These are phyloP conservation scores for Megastigmus dorsalis DNA, from an alignment of 2,888 invertebrate genomes.

Conservation along the genomic window DNA sequence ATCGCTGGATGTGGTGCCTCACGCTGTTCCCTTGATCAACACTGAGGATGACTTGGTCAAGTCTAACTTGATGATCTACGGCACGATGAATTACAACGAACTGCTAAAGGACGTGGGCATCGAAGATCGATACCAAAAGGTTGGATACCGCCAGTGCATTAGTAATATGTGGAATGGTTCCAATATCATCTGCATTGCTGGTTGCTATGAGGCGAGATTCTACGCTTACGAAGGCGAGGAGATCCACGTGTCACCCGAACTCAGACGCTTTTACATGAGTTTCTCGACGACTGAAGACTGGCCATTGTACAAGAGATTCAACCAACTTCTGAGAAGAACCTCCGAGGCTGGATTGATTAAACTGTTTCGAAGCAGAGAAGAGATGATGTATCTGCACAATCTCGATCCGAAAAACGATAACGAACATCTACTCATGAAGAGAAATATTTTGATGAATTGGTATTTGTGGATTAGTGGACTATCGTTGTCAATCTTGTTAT, in stretches of 20 bases:
- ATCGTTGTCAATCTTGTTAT: not conserved
- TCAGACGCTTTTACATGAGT: conserved; percentile 1
- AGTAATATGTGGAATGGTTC: not conserved
- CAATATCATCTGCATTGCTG: not conserved
- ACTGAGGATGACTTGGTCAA: not conserved
- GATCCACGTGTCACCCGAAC: not conserved
- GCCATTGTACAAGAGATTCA: conserved; percentile 15
- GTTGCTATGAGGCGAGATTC: not conserved
- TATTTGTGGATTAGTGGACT: not conserved
- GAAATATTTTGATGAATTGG: not conserved
- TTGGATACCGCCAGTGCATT: not conserved
- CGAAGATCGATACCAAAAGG: not conserved
- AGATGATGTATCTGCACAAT: not conserved
- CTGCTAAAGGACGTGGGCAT: not conserved
- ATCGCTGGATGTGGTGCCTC: not conserved
- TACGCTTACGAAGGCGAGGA: not conserved
- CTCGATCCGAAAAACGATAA: not conserved
- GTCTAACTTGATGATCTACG: conserved; percentile 1
- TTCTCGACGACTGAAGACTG: conserved; percentile 22
- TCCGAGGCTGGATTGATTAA: conserved; percentile 11
- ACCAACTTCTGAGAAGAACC: not conserved
- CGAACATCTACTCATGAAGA: not conserved
- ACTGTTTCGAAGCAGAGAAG: not conserved
- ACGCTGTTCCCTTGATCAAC: not conserved
- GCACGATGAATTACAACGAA: not conserved